phyloP scores from a whole-genome alignment of 2,797 vertebrate genomes.

The Sebastes kiyomatsui region DNA sequence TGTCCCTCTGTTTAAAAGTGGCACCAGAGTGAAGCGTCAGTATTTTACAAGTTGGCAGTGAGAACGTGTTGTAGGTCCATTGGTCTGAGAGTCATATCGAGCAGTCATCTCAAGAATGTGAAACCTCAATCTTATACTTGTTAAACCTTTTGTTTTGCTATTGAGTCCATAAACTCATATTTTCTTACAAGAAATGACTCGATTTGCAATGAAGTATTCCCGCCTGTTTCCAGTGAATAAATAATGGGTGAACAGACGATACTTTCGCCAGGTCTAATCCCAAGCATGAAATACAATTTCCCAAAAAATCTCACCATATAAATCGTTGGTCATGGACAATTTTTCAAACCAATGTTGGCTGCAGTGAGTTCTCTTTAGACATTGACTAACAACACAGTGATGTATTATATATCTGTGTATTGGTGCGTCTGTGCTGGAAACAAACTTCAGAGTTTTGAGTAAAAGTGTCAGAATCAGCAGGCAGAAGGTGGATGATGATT shows the following conservation, averaged over 20 bases:
- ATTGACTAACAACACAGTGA: background rate
- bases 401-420: background rate
- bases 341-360: background rate
- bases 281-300: background rate
- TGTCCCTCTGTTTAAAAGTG: too few species aligned
- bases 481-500: conserved; percentile 64
- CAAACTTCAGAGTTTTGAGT: conserved; percentile 31
- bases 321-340: background rate
- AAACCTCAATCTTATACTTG: too few species aligned
- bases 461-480: conserved; percentile 45
- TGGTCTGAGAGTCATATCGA: too few species aligned
- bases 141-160: background rate
- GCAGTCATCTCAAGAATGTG: too few species aligned
- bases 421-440: conserved; percentile 1
- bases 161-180: background rate
- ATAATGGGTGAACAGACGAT: background rate
- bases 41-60: too few species aligned
- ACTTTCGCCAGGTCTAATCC: background rate
- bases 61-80: too few species aligned
- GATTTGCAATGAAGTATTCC: background rate
- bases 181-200: background rate
- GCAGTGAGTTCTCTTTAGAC: background rate
- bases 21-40: too few species aligned
- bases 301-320: background rate
- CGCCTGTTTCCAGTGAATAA: background rate